Conservation (phyloP, 2,888 invertebrate species). For the Euclidia mi region DNA sequence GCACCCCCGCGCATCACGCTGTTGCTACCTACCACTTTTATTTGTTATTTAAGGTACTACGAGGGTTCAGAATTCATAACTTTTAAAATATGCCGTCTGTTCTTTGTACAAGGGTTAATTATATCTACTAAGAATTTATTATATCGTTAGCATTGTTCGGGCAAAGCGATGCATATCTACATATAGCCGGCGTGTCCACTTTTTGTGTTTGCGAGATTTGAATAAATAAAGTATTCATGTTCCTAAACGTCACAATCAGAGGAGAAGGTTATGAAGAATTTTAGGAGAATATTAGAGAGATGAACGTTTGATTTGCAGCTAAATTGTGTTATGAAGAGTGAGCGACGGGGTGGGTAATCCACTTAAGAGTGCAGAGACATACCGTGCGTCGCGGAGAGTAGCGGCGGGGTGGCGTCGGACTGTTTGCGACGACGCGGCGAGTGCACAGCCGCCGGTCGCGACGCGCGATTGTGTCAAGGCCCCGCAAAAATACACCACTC, state of each 20-base stretch:
- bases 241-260: too few species aligned
- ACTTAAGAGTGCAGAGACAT: slow-evolving; percentile 13
- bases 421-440: slow-evolving; percentile 20
- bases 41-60: slow-evolving; percentile 11
- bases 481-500: slow-evolving; percentile 46
- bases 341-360: slow-evolving; percentile 28
- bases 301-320: slow-evolving; percentile 40
- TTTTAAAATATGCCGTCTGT: slow-evolving; percentile 18
- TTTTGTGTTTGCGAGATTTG: too few species aligned
- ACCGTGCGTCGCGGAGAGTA: slow-evolving; percentile 22
- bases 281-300: slow-evolving; percentile 8
- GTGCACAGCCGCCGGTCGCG: slow-evolving; percentile 17
- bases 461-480: slow-evolving; percentile 58
- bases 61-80: slow-evolving; percentile 13
- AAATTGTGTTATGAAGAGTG: slow-evolving; percentile 27
- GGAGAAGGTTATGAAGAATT: neutral
- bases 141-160: too few species aligned
- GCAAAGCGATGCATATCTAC: neutral
- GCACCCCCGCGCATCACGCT: neutral
- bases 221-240: too few species aligned
- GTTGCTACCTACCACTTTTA: slow-evolving; percentile 11
- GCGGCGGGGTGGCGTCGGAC: slow-evolving; percentile 16
- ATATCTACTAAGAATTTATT: neutral
- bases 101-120: slow-evolving; percentile 14
- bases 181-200: too few species aligned